phyloP scores from a whole-genome alignment of 2,113 vertebrate genomes.

The Labeo catla region DNA sequence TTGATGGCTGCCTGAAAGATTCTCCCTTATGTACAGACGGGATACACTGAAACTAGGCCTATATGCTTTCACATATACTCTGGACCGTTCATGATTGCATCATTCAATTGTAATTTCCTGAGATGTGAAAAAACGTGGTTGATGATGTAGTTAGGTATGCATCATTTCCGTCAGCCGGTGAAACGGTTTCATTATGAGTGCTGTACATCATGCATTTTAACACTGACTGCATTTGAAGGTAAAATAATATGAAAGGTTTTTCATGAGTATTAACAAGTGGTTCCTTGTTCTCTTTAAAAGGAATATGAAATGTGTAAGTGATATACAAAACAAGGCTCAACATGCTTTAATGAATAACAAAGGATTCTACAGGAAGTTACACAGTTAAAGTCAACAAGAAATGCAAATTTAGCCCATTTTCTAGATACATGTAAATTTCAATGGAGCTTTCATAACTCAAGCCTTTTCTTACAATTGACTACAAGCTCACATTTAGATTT shows the following conservation, averaged over 20 bases:
- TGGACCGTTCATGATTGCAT: neutral
- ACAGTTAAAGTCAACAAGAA: neutral
- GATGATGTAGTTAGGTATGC: conserved; percentile 12
- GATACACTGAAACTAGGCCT: neutral
- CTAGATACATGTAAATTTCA: neutral
- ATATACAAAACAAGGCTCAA: too few species aligned
- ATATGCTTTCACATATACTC: neutral
- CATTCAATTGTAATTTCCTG: neutral
- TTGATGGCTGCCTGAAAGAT: neutral
- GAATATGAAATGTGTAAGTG: too few species aligned
- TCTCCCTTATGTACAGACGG: neutral
- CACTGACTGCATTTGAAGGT: neutral
- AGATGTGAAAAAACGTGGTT: neutral
- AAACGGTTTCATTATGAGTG: neutral
- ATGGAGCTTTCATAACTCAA: neutral
- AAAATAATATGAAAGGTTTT: neutral
- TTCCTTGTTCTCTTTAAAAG: conserved; percentile 16
- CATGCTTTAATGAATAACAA: neutral
- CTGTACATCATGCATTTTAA: neutral
- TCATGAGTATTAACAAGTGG: neutral
- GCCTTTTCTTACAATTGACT: neutral
- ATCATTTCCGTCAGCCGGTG: neutral
- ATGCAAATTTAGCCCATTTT: neutral
- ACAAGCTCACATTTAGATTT: neutral
- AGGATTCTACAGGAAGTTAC: neutral